Percentiles rank a stretch among this genome's conserved stretches.
phyloP scores from a whole-genome alignment of 2,888 invertebrate species.

The Chymomyza amoena region DNA sequence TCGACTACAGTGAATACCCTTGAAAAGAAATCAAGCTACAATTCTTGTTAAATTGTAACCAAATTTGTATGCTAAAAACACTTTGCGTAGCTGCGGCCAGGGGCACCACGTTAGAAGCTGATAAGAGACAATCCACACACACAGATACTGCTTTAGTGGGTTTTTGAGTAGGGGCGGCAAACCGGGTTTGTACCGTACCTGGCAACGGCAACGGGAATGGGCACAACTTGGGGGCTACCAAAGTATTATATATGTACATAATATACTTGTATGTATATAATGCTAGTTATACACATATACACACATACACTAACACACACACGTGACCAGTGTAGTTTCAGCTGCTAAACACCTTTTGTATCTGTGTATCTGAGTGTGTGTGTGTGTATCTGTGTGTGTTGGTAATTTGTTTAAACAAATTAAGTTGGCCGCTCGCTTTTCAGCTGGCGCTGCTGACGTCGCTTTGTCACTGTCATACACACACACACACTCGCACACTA shows the following conservation, averaged over 20 bases:
- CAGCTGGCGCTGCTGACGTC: slow-evolving; percentile 40
- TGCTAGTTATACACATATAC: background rate
- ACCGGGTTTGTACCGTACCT: background rate
- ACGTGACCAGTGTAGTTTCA: slow-evolving; percentile 32
- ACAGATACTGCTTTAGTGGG: slow-evolving; percentile 1
- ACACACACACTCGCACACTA: slow-evolving; percentile 29
- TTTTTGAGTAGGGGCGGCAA: slow-evolving; percentile 2
- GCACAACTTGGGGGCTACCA: background rate
- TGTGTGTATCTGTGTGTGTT: slow-evolving; percentile 18
- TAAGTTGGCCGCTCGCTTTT: slow-evolving; percentile 43
- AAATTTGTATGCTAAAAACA: slow-evolving; percentile 70
- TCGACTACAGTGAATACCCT: background rate
- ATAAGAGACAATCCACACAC: slow-evolving; percentile 7
- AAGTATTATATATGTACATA: background rate
- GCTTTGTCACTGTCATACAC: slow-evolving; percentile 64
- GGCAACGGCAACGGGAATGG: background rate
- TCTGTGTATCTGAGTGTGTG: background rate
- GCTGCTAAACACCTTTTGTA: slow-evolving; percentile 45
- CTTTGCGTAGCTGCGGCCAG: slow-evolving; percentile 48
- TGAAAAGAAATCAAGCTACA: background rate
- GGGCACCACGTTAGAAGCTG: background rate
- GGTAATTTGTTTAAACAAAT: slow-evolving; percentile 73
- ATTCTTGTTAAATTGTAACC: slow-evolving; percentile 61
- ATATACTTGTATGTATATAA: background rate
- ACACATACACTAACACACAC: background rate